Base-by-base conservation (phyloP, 2,797 vertebrate species). In the Pseudochromis fuscus region DNA sequence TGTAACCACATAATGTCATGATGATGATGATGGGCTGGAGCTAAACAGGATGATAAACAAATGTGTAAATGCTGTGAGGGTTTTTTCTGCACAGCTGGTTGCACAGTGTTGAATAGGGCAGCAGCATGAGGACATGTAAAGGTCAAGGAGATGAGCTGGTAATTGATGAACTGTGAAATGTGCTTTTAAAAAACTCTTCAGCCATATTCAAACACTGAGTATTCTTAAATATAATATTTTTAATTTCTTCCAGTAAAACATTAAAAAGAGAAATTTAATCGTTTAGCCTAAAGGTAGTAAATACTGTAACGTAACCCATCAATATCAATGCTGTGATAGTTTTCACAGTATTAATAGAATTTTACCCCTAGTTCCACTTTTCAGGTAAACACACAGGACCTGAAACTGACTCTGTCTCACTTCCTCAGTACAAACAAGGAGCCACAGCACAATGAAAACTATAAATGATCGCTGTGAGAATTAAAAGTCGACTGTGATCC, bases 1-100 rank as follows among this genome's bases (percentile, higher is more conserved):
- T 65, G 37, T n/a, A 52, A 70, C 88, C 83, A 75, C 87, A 75
- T 82, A 84, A 86, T 82, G 66, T 63, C 78, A 79, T 81, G 69
- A 87, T 63, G 80, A 79, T 81, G 69, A 87, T 88, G 72, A 79
- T 57, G 42, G 67, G 53, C 35, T 82, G 67, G 56, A 56, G 66
- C 57, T 58, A 27, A 67, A 66, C 63, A 62, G 40, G 45, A 40
- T 59, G 72, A 79, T 72, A 51, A 85, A 85, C 77, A 81, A 65
- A 83, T 57, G 44, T 42, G 78, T 49, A 33, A 70, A 57, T 40
- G 40, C 64, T 73, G 35, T 12, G 2, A 50, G 50, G 55, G 15
- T 60, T 65, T 60, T 65, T 68, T 73, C 35, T 61, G 38, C 42
- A 19, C 13, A 28, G 55, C 44, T 57, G 55, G 33, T 69, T 11